These are phyloP conservation scores for Anableps anableps DNA, from an alignment of 2,797 vertebrate species.

Conservation along the genomic window DNA sequence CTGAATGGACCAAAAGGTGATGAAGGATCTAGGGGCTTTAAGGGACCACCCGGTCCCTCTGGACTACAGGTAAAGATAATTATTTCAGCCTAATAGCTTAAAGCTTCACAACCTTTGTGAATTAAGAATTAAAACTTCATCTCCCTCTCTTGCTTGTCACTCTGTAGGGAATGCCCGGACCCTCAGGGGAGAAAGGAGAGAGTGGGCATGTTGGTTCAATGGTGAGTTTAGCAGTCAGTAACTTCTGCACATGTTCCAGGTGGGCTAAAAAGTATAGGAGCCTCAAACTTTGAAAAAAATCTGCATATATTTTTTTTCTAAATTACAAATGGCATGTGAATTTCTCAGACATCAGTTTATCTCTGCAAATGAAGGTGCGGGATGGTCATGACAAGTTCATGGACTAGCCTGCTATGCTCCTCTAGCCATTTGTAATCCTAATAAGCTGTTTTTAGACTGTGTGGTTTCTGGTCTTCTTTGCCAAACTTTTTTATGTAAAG, in stretches of 20 bases:
- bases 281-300: too few relatives aligned
- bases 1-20: conserved; percentile 94
- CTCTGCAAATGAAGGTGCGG: not conserved
- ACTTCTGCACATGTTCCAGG: conserved; percentile 8
- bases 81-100: not conserved
- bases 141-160: conserved; percentile 21
- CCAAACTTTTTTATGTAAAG: not conserved
- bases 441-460: too few relatives aligned
- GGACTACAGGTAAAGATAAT: conserved; percentile 86
- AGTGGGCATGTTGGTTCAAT: conserved; percentile 86
- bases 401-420: not conserved
- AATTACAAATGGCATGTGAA: too few relatives aligned
- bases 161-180: conserved; percentile 88
- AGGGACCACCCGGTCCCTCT: conserved; percentile 82
- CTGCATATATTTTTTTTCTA: too few relatives aligned
- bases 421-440: not conserved
- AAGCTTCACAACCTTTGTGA: not conserved
- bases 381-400: not conserved
- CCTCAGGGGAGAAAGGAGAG: conserved; percentile 89
- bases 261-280: not conserved
- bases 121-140: not conserved
- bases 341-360: too few relatives aligned
- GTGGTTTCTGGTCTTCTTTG: not conserved
- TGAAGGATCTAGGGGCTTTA: conserved; percentile 87
- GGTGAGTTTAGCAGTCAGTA: conserved; percentile 72